Evolutionary conservation across 2,888 invertebrate genomes (phyloP), one percentile per base, ranked within the genome.

Genomic region (Chloroclysta siterata): DNA sequence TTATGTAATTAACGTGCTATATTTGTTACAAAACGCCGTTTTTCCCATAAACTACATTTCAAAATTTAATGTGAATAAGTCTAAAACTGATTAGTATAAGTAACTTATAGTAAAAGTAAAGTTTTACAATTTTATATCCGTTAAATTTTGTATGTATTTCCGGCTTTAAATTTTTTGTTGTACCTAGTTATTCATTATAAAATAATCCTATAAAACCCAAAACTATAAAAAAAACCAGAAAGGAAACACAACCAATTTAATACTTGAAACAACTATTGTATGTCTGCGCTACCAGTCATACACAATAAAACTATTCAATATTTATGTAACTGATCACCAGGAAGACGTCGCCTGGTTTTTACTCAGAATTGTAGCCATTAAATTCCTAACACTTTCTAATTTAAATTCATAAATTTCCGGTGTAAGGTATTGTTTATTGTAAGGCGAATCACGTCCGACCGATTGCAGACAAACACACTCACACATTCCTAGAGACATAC

Each of bases 371-470:
- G 68, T 68, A 70, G 70, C 60, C 62, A 93, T 92, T 90, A 91
- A 89, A 93, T 91, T 91, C 91, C 87, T 89, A 87, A 88, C 93
- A 91, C 90, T 91, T 91, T 91, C 91, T 87, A 88, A 92, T 93
- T 91, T 88, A 89, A 90, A 93, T 93, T 91, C 90, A 91, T 93
- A 92, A 90, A 91, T 93, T 90, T 93, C 93, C 92, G 92, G 92
- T 91, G 89, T 83, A 84, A 82, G 79, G 80, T 79, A 79, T 81
- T 75, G 71, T 77, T 76, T 78, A 84, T 90, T 89, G 83, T 79
- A 75, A 90, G 72, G 72, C 87, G 64, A 68, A 72, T 84, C 91
- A 93, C 92, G 91, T 87, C 79, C 85, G 85, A 84, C 83, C 88
- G 87, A 88, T 88, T 85, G 89, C 88, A 84, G 84, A 85, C 85